A percentile compares a stretch with the other conserved stretches of the same genome.
Conservation (phyloP, 2,888 invertebrate genomes). For the Zaprionus lineosus region DNA sequence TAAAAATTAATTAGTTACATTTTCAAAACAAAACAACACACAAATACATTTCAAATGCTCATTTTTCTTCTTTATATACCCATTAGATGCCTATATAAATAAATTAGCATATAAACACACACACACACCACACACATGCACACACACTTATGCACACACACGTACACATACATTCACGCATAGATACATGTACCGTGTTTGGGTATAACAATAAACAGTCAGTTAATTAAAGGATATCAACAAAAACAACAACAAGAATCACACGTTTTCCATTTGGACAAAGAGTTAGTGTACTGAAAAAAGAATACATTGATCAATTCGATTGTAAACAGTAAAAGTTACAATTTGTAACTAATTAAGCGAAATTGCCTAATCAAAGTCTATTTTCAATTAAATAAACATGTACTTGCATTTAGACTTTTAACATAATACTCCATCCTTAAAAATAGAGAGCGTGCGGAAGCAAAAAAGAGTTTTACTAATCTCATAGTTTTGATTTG, state of each 20-base stretch:
- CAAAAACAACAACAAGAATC: conserved; percentile 66
- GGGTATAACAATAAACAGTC: conserved; percentile 57
- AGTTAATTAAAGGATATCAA: conserved; percentile 24
- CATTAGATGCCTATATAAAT: too few relatives aligned
- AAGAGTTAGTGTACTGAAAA: conserved; percentile 76
- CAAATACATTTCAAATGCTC: too few relatives aligned
- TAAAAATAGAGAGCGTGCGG: conserved; percentile 8
- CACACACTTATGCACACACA: conserved; percentile 16
- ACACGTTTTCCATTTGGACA: conserved; percentile 76
- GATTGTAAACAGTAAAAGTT: conserved; percentile 54
- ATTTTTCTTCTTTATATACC: too few relatives aligned
- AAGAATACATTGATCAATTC: conserved; percentile 72
- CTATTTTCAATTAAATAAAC: conserved; percentile 36
- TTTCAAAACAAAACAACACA: conserved; percentile 16
- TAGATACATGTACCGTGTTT: conserved; percentile 72
- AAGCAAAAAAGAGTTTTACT: too few relatives aligned
- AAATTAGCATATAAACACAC: too few relatives aligned
- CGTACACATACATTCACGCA: conserved; percentile 47
- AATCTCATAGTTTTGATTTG: too few relatives aligned
- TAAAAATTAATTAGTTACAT: too few relatives aligned
- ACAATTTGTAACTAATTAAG: too few relatives aligned
- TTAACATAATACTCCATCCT: conserved; percentile 17
- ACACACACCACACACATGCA: too few relatives aligned
- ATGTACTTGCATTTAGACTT: conserved; percentile 43
- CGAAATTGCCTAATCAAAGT: too few relatives aligned